A percentile compares a stretch with the other conserved stretches of the same genome.
Conservation (phyloP, 2,113 vertebrate genomes). For the Campylorhamphus procurvoides region DNA sequence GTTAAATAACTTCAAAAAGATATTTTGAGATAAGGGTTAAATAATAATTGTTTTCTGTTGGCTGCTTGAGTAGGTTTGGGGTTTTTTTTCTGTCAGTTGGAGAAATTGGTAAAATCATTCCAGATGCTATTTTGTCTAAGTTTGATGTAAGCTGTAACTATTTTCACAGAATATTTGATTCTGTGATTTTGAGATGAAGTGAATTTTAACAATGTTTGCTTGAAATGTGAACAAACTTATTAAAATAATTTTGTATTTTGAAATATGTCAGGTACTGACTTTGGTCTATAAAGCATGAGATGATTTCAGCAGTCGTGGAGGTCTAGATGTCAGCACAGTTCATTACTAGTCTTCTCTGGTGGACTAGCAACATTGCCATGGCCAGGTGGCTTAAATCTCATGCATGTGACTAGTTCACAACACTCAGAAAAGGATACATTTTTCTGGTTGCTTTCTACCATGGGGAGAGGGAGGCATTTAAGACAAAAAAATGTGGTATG, state of each 20-base stretch:
- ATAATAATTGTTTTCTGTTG: neutral
- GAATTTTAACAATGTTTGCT: neutral
- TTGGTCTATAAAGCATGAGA: neutral
- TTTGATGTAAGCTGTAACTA: neutral
- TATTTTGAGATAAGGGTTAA: constrained; percentile 21
- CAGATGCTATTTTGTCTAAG: neutral
- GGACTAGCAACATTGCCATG: neutral
- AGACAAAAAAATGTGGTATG: rapidly evolving
- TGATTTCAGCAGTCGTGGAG: neutral
- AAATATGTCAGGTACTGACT: neutral
- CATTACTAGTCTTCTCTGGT: neutral
- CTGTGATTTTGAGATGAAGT: neutral
- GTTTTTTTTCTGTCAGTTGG: neutral
- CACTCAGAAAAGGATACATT: neutral
- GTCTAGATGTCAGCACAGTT: neutral
- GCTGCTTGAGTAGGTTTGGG: neutral
- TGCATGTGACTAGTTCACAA: neutral
- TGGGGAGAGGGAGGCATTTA: neutral
- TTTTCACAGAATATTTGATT: neutral
- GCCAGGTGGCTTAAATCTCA: neutral
- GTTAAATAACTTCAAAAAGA: neutral
- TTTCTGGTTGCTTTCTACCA: neutral
- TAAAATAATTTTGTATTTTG: neutral
- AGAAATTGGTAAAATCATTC: neutral
- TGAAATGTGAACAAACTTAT: neutral